These are phyloP conservation scores for Lordiphosa andalusiaca DNA, from an alignment of 2,888 invertebrate genomes.

Conservation along the genomic window DNA sequence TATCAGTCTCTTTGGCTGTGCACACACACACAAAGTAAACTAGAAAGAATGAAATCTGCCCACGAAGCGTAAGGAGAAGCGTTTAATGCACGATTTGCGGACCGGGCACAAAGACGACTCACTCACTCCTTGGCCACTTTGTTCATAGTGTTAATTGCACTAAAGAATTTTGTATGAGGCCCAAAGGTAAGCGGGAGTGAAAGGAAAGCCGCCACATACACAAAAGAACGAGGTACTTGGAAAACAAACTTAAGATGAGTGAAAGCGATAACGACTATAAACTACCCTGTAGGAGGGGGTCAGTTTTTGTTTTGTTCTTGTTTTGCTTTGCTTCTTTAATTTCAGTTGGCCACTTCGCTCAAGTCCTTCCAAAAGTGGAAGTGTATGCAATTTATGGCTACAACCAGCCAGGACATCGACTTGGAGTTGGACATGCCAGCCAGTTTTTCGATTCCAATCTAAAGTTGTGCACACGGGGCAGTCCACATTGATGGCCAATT, in stretches of 20 bases:
- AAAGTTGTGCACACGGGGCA: conserved; percentile 15
- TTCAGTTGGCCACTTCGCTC: background rate
- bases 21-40: conserved; percentile 9
- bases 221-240: no score
- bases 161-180: conserved; percentile 2
- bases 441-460: conserved; percentile 32
- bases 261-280: no score
- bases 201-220: background rate
- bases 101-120: conserved; percentile 9
- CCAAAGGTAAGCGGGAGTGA: background rate
- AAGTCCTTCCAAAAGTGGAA: conserved; percentile 36
- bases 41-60: conserved; percentile 27
- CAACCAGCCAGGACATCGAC: conserved; percentile 24
- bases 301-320: no score
- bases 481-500: conserved; percentile 60
- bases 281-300: no score
- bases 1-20: conserved; percentile 4
- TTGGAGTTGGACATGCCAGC: conserved; percentile 5
- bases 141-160: conserved; percentile 6
- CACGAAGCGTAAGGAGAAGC: conserved; percentile 46
- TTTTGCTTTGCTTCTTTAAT: no score
- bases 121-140: no score
- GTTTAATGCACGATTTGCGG: conserved; percentile 54
- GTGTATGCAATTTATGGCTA: conserved; percentile 63
- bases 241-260: no score